Base-by-base conservation (phyloP, 2,113 vertebrate genomes). In the Myanophis thanlyinensis region DNA sequence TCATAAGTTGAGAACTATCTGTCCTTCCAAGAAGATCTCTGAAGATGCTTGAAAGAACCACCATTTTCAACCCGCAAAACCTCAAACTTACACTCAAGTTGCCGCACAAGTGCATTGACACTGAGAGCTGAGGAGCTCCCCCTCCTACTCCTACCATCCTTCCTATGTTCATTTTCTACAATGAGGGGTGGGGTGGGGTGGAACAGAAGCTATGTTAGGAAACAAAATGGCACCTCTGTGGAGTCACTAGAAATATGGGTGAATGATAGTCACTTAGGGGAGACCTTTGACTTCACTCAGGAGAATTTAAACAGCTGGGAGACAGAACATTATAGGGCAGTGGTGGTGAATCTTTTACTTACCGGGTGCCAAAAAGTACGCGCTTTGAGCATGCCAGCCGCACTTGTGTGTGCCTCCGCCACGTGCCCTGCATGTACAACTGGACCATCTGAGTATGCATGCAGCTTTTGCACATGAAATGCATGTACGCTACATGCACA, bases 161-260 rank as follows among this genome's bases (percentile, higher is more conserved):
- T 35, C 13, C 62, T 73, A 73, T 6, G 62, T 73, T 35, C n/a
- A 3, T n/a, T 73, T 73, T 73, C 62, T 73, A 35, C 13, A 6
- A 73, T 7, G 6, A 54, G 53, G 20, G 1, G 53, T 4, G 13
- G 5, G 13, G 2, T 0, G 5, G 13, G 2, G 0, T 1, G 13
- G n/a, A n/a, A 2, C 62, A 73, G n/a, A 35, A 35, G 62, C n/a
- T 73, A 18, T 15, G 5, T 35, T 73, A 73, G n/a, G 62, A 73
- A 73, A 35, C n/a, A 35, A 35, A 35, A 73, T 0, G n/a, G 5
- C n/a, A 35, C 62, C 15, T 73, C 30, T 73, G 4, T 35, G 67
- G 67, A n/a, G 13, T 73, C n/a, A 73, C n/a, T 40, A 73, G 67
- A 18, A 2, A 40, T 20, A 73, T 7, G n/a, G 15, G 15, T 73